These are phyloP conservation scores for Stenolophus ochropezus DNA, from an alignment of 2,888 invertebrate species.

Conservation along the genomic window DNA sequence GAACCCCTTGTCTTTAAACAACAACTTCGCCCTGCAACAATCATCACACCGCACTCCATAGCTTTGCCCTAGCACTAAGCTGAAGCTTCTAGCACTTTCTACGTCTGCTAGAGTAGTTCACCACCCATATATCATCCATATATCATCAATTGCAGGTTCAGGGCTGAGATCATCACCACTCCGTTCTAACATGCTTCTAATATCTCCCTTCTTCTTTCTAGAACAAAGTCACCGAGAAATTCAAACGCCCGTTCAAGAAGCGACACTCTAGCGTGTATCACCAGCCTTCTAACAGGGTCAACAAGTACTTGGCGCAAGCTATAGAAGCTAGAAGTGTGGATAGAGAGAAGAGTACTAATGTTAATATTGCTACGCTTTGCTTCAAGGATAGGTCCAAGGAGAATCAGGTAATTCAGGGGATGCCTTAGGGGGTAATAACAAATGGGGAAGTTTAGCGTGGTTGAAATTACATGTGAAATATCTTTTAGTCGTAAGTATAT, in stretches of 20 bases:
- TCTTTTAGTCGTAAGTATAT: no score
- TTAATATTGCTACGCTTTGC: conserved; percentile 88
- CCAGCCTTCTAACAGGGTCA: conserved; percentile 92
- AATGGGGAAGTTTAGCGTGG: no score
- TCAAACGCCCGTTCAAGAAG: conserved; percentile 91
- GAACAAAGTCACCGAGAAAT: conserved; percentile 91
- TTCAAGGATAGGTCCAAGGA: conserved; percentile 92
- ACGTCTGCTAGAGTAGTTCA: background rate
- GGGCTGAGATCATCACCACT: background rate
- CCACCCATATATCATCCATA: background rate
- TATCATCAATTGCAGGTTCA: background rate
- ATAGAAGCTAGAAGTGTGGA: conserved; percentile 93
- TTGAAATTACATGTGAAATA: no score
- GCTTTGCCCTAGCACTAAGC: no score
- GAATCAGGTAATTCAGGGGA: conserved; percentile 77
- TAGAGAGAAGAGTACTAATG: conserved; percentile 91
- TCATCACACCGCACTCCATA: no score
- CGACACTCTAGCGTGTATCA: conserved; percentile 90
- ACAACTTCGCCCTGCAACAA: no score
- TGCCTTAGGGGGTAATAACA: background rate
- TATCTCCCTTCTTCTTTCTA: conserved; percentile 71
- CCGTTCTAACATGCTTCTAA: background rate
- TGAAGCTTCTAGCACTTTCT: background rate
- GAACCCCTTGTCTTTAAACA: no score
- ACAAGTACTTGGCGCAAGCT: conserved; percentile 93